These are phyloP conservation scores for Nyctibius grandis DNA, from an alignment of 2,797 vertebrate species.

Conservation along the genomic window DNA sequence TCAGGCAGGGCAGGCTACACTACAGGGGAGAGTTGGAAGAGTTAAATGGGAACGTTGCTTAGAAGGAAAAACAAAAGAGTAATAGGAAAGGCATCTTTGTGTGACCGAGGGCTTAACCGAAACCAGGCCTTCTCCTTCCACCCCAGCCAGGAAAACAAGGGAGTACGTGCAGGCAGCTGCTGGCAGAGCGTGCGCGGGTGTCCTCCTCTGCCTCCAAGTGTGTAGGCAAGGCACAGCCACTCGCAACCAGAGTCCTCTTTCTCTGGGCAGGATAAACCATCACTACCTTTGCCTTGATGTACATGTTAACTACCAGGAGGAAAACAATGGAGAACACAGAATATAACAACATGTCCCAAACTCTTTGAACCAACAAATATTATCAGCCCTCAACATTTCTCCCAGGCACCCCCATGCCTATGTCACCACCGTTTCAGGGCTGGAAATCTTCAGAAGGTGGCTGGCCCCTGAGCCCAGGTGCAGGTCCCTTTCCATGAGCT, in stretches of 20 bases:
- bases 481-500: slow-evolving; percentile 27
- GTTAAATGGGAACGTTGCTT: slow-evolving; percentile 67
- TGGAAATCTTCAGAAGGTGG: background rate
- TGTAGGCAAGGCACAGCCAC: background rate
- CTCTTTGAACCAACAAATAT: background rate
- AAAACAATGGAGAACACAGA: background rate
- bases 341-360: background rate
- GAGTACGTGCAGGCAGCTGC: slow-evolving; percentile 12
- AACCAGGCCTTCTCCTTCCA: slow-evolving; percentile 67
- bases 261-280: background rate
- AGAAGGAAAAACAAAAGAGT: slow-evolving; percentile 72
- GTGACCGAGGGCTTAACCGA: slow-evolving; percentile 68
- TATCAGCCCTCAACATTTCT: background rate
- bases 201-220: background rate
- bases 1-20: background rate
- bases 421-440: background rate
- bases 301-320: background rate
- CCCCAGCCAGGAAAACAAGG: slow-evolving; percentile 28
- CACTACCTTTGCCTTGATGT: background rate
- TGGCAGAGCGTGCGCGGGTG: background rate
- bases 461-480: background rate
- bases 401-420: background rate
- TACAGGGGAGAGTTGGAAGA: slow-evolving; percentile 16
- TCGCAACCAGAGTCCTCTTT: background rate
- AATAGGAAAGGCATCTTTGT: slow-evolving; percentile 75